phyloP scores from a whole-genome alignment of 2,113 vertebrate species.

The Esox niger region DNA sequence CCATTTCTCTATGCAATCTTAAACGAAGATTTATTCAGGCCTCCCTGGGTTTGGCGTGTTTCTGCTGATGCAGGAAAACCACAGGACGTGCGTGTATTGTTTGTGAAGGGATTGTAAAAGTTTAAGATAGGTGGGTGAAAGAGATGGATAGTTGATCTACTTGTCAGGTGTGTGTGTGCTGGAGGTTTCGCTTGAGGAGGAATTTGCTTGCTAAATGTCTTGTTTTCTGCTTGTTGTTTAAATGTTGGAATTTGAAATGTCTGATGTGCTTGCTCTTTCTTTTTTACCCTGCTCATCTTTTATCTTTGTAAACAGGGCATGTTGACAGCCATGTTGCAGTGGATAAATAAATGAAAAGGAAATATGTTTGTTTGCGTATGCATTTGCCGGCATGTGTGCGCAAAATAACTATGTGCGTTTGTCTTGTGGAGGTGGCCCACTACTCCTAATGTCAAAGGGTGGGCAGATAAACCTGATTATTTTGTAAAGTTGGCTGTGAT shows the following conservation, averaged over 20 bases:
- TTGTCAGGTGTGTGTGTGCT: neutral
- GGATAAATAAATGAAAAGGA: neutral
- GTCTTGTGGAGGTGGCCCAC: neutral
- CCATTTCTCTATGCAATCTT: constrained; percentile 12
- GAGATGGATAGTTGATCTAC: neutral
- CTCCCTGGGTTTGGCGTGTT: constrained; percentile 9
- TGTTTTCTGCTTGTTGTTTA: neutral
- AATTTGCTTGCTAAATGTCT: too few species aligned
- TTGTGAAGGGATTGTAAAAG: neutral
- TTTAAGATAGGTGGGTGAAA: neutral
- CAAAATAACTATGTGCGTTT: neutral
- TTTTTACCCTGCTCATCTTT: too few species aligned
- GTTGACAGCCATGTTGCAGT: neutral
- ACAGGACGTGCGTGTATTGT: neutral
- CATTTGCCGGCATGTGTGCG: neutral
- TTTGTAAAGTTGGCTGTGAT: constrained; percentile 54
- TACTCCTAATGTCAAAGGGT: constrained; percentile 11
- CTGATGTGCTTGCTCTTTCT: too few species aligned
- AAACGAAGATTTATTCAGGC: constrained; percentile 41
- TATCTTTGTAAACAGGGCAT: too few species aligned
- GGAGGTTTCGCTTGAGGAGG: neutral
- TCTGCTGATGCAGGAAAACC: constrained; percentile 10
- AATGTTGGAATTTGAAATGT: neutral
- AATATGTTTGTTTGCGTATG: neutral
- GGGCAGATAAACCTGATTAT: constrained; percentile 40